Evolutionary conservation across 37 sponge, comb jelly and placozoan genomes (phyloP).

Genomic region (Chondrilla cf. caribensis): DNA sequence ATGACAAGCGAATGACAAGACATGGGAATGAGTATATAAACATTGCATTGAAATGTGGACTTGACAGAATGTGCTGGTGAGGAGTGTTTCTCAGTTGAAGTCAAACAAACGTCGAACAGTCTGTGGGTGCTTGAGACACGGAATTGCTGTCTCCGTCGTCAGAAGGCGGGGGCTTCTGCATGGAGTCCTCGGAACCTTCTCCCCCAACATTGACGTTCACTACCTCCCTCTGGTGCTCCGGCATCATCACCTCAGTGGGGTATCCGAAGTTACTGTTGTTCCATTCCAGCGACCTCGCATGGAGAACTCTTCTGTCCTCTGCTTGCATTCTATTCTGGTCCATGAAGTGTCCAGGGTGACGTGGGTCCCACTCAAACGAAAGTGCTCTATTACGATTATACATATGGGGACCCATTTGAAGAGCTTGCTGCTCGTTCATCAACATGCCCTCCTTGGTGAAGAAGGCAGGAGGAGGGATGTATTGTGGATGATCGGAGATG

Average conservation of each 20-base stretch:
- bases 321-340: background rate
- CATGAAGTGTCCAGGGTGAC: background rate
- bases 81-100: background rate
- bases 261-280: background rate
- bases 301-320: background rate
- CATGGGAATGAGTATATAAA: too few relatives aligned
- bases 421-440: background rate
- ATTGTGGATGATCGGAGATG: background rate
- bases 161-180: background rate
- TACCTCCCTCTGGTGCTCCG: slow-evolving; percentile 1
- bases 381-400: background rate
- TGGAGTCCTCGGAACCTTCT: background rate
- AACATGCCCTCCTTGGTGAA: too few relatives aligned
- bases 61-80: background rate
- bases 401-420: background rate
- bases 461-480: background rate
- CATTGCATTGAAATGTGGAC: too few relatives aligned
- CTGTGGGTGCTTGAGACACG: background rate
- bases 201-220: background rate
- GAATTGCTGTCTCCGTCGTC: background rate
- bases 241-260: background rate
- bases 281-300: background rate
- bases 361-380: slow-evolving; percentile 14
- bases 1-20: too few relatives aligned
- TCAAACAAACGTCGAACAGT: slow-evolving; percentile 13